phyloP scores from a whole-genome alignment of 2,888 invertebrate genomes.

The Eilema depressum region DNA sequence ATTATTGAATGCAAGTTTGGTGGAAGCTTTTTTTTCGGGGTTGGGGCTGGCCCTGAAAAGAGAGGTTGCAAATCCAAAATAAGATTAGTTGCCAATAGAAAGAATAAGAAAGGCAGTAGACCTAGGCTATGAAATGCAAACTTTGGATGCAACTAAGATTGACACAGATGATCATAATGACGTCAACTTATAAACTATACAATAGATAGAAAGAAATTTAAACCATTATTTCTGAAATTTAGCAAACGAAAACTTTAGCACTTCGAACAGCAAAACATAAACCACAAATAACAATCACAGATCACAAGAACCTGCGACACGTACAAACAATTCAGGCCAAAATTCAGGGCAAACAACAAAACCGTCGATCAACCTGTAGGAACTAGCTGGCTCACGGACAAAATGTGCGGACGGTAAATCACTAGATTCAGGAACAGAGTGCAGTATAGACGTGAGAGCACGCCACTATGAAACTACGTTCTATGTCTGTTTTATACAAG shows the following conservation, averaged over 20 bases:
- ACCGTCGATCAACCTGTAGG: constrained; percentile 37
- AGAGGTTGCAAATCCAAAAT: not conserved
- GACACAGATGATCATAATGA: not conserved
- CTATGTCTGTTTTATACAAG: constrained; percentile 13
- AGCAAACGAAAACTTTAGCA: not conserved
- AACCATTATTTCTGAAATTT: not conserved
- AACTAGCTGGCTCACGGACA: constrained; percentile 55
- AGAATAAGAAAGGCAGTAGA: not conserved
- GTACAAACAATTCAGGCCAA: constrained; percentile 13
- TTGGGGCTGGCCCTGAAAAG: no score
- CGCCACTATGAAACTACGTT: constrained; percentile 58
- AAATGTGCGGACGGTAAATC: constrained; percentile 68
- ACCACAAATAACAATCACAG: constrained; percentile 34
- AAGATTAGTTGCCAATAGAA: not conserved
- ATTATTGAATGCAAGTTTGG: no score
- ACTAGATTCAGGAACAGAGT: constrained; percentile 44
- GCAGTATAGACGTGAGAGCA: constrained; percentile 57
- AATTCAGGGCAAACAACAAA: constrained; percentile 35
- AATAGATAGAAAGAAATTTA: not conserved
- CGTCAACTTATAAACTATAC: not conserved
- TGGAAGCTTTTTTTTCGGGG: no score
- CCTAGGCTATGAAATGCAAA: no score
- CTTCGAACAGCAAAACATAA: constrained; percentile 2
- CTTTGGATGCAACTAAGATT: not conserved
- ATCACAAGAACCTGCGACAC: constrained; percentile 17